A percentile compares a stretch with the other conserved stretches of the same genome.
phyloP scores from a whole-genome alignment of 2,113 vertebrate species.

The Barbus barbus region DNA sequence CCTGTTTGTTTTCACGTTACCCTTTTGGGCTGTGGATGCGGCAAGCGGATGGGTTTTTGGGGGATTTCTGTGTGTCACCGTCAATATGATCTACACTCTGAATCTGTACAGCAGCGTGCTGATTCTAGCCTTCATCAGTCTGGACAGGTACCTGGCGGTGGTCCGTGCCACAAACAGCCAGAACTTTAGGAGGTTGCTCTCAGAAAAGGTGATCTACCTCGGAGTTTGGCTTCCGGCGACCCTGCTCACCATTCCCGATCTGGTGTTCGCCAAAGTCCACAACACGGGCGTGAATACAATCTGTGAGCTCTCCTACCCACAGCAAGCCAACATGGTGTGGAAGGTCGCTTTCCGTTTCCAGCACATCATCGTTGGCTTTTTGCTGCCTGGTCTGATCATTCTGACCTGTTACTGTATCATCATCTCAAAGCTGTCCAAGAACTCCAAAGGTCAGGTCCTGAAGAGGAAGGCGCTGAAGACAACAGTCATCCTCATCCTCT shows the following conservation, averaged over 20 bases:
- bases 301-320: constrained; percentile 88
- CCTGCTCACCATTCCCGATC: constrained; percentile 87
- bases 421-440: constrained; percentile 86
- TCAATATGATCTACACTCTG: constrained; percentile 95
- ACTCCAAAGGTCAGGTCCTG: constrained; percentile 85
- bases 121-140: constrained; percentile 95
- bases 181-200: constrained; percentile 84
- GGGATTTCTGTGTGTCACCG: constrained; percentile 83
- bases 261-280: constrained; percentile 82
- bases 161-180: constrained; percentile 94
- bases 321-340: constrained; percentile 71
- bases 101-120: constrained; percentile 97
- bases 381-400: constrained; percentile 93
- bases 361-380: constrained; percentile 90
- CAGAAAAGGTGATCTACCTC: constrained; percentile 86
- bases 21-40: constrained; percentile 95
- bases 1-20: constrained; percentile 91
- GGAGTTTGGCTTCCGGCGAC: constrained; percentile 93
- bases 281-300: constrained; percentile 63
- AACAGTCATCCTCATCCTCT: constrained; percentile 91
- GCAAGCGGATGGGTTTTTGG: constrained; percentile 90
- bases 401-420: constrained; percentile 96
- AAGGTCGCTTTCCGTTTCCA: constrained; percentile 86
- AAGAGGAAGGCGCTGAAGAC: constrained; percentile 97
- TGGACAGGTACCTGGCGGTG: constrained; percentile 94